Base-by-base conservation (phyloP, 2,888 invertebrate genomes). In the Clanis bilineata region DNA sequence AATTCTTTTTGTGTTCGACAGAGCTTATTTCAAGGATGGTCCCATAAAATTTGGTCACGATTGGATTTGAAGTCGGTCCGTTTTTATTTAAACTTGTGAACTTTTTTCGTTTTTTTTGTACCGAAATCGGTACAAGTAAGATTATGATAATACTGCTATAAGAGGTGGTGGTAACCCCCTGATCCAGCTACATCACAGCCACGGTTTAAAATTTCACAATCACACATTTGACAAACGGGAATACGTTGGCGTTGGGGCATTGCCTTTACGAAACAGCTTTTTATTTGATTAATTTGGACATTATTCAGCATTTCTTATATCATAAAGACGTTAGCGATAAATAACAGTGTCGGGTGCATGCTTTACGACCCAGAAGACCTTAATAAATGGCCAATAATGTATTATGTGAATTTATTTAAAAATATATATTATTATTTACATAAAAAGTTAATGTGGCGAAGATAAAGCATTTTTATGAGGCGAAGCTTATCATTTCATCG, bases 181-280 rank as follows among this genome's bases (percentile, higher is more conserved):
- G 1, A 2, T 18, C 18, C n/a, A 5, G 5, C 39, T 39, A 39
- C 15, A 15, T 15, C n/a, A 39, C 39, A 4, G 39, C 39, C 69
- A 64, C 61, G 66, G 81, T 83, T 77, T 83, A 73, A 75, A 77
- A 71, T 78, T 78, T 78, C 69, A 72, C 77, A 73, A 71, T 69
- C 66, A 70, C 69, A 67, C 69, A 65, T 68, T 77, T 74, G 78
- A 77, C 77, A 79, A 79, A 80, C 70, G 69, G 66, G 63, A 69
- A 71, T 71, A 67, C 62, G 61, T 65, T 57, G 61, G 60, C 63
- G 66, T 62, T 62, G 66, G 58, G 60, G 51, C 65, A 64, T 60
- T 59, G 63, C 54, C 60, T 45, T 58, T 62, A 65, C 64, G 64
- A 57, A 47, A 51, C 57, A 59, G 60, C 59, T 57, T 64, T 70